Evolutionary conservation across 2,888 invertebrate species (phyloP).

Genomic region (Blastobasis lacticolella): DNA sequence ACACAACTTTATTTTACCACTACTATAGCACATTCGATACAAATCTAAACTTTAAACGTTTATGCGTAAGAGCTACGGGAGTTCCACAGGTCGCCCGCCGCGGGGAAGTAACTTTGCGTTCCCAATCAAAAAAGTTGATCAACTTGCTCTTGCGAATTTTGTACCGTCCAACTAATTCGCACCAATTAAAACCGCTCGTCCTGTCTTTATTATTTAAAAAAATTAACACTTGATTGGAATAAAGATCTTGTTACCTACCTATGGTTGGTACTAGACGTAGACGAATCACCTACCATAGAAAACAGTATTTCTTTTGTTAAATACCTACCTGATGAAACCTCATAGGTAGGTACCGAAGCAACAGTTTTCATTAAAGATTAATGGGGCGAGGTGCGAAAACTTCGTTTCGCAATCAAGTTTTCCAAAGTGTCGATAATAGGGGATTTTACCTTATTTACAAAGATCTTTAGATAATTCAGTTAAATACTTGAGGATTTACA

Average conservation of each 20-base stretch:
- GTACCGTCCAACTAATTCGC: background rate
- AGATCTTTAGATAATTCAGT: too few relatives aligned
- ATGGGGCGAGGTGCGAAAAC: too few relatives aligned
- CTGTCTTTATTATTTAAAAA: background rate
- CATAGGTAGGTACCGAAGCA: background rate
- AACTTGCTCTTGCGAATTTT: constrained; percentile 9
- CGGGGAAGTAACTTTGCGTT: background rate
- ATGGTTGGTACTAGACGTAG: background rate
- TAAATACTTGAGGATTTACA: too few relatives aligned
- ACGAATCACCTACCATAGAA: background rate
- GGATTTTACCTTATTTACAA: too few relatives aligned
- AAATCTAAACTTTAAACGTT: constrained; percentile 24
- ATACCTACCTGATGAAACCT: too few relatives aligned
- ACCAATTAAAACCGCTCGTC: background rate
- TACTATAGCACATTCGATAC: constrained; percentile 16
- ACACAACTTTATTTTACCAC: constrained; percentile 23
- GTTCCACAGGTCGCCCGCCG: background rate
- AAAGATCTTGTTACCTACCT: background rate
- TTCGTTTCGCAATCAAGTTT: too few relatives aligned
- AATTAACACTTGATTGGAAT: background rate
- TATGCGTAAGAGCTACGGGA: background rate
- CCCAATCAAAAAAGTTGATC: constrained; percentile 7
- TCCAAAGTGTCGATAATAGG: too few relatives aligned
- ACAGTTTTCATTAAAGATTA: background rate
- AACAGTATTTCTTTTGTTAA: background rate